Evolutionary conservation across 1,140 invertebrate genomes (phyloP), one percentile per base, ranked within the genome.

Genomic region (Conus ventricosus): DNA sequence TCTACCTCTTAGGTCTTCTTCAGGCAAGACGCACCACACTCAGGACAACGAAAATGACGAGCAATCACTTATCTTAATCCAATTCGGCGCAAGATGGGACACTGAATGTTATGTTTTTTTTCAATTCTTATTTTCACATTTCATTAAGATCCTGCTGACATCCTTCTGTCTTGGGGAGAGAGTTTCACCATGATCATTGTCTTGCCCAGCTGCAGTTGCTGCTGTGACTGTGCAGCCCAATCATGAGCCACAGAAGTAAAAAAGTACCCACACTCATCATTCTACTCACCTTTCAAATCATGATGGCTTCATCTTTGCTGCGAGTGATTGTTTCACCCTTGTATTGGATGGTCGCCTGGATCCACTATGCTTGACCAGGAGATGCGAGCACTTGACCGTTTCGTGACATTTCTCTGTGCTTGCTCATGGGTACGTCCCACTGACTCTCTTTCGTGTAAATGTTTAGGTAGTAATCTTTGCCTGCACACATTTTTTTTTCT

Each of bases 331-430:
- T 97, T 89, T 99, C 97, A 94, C 99, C n/a, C 81, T 99, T 96
- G 99, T 99, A 99, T 98, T 99, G 0, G 98, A 97, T 4, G 99
- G 99, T 71, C 99, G 96, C 51, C 99, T 96, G 67, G 99, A 99
- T 5, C 97, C 97, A 87, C 96, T 96, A 95, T 99, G 99, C 95
- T 99, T 99, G 5, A 99, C 99, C 71, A 99, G 96, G 67, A 99
- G 96, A 96, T 99, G 99, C 84, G 97, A 98, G 94, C 98, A 98
- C 92, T 97, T 97, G 15, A 99, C 97, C 94, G 97, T 96, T 10
- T 91, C 87, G n/a, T 51, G 25, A 88, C 90, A 54, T 91, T 88
- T 20, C 88, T 89, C 80, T 91, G 80, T 10, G 98, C 98, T 54
- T 98, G 97, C 89, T 97, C 10, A 97, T 97, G 53, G 99, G 99